A percentile compares a stretch with the other conserved stretches of the same genome.
phyloP scores from a whole-genome alignment of 2,888 invertebrate genomes.

The Drosophila incognita region DNA sequence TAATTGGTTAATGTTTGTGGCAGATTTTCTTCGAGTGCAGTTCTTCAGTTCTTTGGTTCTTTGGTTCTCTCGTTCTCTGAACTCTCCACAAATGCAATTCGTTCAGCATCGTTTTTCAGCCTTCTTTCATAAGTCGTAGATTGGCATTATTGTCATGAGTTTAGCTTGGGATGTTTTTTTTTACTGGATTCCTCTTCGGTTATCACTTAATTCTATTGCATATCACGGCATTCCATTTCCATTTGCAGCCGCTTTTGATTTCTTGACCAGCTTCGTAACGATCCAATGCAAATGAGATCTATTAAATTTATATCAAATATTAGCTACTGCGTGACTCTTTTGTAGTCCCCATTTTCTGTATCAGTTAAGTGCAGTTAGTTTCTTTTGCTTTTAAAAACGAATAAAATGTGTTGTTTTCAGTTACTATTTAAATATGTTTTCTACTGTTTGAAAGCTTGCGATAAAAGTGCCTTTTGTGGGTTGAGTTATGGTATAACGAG shows the following conservation, averaged over 20 bases:
- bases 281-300: slow-evolving; percentile 68
- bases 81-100: slow-evolving; percentile 73
- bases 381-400: slow-evolving; percentile 61
- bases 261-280: slow-evolving; percentile 7
- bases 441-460: slow-evolving; percentile 8
- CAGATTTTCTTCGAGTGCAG: slow-evolving; percentile 7
- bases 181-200: slow-evolving; percentile 18
- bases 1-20: background rate
- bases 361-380: slow-evolving; percentile 63
- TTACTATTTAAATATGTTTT: slow-evolving; percentile 38
- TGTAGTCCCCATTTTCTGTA: background rate
- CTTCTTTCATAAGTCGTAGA: slow-evolving; percentile 82
- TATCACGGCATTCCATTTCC: slow-evolving; percentile 60
- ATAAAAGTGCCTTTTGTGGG: slow-evolving; percentile 11
- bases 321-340: slow-evolving; percentile 60
- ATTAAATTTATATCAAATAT: slow-evolving; percentile 68
- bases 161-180: slow-evolving; percentile 26
- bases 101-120: slow-evolving; percentile 82
- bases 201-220: slow-evolving; percentile 73
- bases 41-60: slow-evolving; percentile 5
- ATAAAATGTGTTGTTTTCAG: slow-evolving; percentile 50
- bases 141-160: slow-evolving; percentile 83
- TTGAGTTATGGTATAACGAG: background rate
- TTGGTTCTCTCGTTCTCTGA: slow-evolving; percentile 12
- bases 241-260: slow-evolving; percentile 31